These are phyloP conservation scores for Anguilla marmorata DNA, from an alignment of 2,797 vertebrate species.

Conservation along the genomic window DNA sequence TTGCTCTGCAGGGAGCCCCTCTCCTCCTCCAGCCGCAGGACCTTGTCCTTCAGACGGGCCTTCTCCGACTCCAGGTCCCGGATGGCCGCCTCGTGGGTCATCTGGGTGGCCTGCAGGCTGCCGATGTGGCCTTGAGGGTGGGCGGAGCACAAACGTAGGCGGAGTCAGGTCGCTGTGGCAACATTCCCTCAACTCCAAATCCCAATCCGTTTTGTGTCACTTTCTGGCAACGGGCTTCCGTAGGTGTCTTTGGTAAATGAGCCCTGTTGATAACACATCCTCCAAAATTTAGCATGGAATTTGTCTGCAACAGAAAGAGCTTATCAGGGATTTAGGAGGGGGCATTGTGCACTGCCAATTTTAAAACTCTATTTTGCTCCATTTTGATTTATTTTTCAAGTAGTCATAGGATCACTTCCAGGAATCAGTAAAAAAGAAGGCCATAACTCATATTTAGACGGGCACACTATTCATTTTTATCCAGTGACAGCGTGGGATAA, in stretches of 20 bases:
- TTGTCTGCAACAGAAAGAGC: not conserved
- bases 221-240: not conserved
- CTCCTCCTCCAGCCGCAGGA: slow-evolving; percentile 90
- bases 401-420: slow-evolving; percentile 1
- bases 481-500: not conserved
- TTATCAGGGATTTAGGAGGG: not conserved
- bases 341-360: not conserved
- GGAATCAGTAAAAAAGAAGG: not conserved
- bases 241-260: not conserved
- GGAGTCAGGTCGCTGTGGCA: not conserved
- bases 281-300: not conserved
- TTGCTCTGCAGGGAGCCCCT: slow-evolving; percentile 84
- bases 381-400: slow-evolving; percentile 19
- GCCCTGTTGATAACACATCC: not conserved
- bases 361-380: not conserved
- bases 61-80: slow-evolving; percentile 96
- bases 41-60: slow-evolving; percentile 87
- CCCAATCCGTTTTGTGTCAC: not conserved
- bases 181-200: not conserved
- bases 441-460: not conserved
- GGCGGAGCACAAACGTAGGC: not conserved
- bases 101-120: slow-evolving; percentile 95
- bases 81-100: slow-evolving; percentile 97
- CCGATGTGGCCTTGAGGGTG: slow-evolving; percentile 88
- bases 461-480: not conserved